These are phyloP conservation scores for Mimas tiliae DNA, from an alignment of 2,888 invertebrate genomes.

Conservation along the genomic window DNA sequence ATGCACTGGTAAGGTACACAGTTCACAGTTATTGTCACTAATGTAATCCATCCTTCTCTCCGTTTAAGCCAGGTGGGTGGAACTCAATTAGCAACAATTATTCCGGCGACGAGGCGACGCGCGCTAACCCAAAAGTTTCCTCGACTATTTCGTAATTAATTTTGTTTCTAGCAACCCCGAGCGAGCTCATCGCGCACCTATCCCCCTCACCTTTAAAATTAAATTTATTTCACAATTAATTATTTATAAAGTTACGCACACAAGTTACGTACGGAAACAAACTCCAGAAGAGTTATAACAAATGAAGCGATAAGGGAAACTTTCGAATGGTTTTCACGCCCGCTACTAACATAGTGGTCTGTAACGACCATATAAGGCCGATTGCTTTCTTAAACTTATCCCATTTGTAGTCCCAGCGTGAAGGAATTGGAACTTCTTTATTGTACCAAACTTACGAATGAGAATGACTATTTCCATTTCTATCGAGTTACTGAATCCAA, in stretches of 20 bases:
- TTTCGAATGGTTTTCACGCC: constrained; percentile 77
- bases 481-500: constrained; percentile 64
- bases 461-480: constrained; percentile 76
- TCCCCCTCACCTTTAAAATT: constrained; percentile 42
- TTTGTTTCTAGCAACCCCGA: constrained; percentile 69
- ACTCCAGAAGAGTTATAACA: constrained; percentile 66
- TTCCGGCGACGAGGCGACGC: constrained; percentile 66
- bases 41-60: constrained; percentile 53
- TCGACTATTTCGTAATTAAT: constrained; percentile 78
- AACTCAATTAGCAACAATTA: constrained; percentile 81
- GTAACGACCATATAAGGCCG: constrained; percentile 82
- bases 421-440: constrained; percentile 79
- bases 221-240: constrained; percentile 52
- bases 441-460: constrained; percentile 75
- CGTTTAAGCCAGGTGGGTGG: constrained; percentile 63
- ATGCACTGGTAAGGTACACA: constrained; percentile 40
- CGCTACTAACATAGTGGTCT: constrained; percentile 70
- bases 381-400: constrained; percentile 83
- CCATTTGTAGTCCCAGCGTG: constrained; percentile 76
- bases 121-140: constrained; percentile 71
- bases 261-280: constrained; percentile 47
- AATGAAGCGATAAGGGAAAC: constrained; percentile 74
- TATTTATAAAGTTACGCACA: constrained; percentile 49
- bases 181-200: constrained; percentile 48
- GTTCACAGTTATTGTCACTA: constrained; percentile 43